These are phyloP conservation scores for Trichopria drosophilae DNA, from an alignment of 2,888 invertebrate genomes.

Conservation along the genomic window DNA sequence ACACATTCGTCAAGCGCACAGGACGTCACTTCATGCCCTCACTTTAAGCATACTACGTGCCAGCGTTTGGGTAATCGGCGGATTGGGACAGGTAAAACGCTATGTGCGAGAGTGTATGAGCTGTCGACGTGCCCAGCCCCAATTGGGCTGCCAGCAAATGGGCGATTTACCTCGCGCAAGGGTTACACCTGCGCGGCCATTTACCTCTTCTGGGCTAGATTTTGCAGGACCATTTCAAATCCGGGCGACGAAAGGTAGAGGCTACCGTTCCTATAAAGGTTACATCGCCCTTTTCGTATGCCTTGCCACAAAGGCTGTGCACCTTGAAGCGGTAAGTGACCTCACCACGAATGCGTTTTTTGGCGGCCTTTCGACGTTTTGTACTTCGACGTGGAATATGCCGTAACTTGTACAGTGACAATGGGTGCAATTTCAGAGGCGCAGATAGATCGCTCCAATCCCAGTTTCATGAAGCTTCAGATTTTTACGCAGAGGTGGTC, in stretches of 20 bases:
- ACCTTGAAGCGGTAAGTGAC: slow-evolving; percentile 13
- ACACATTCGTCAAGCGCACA: slow-evolving; percentile 6
- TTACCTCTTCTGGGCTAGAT: no score
- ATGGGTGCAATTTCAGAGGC: slow-evolving; percentile 45
- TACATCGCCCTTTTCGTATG: no score
- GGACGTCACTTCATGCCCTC: slow-evolving; percentile 5
- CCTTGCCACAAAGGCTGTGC: slow-evolving; percentile 10
- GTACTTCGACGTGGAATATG: slow-evolving; percentile 18
- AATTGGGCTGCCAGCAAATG: not conserved
- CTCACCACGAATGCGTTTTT: slow-evolving; percentile 11
- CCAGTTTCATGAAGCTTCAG: not conserved
- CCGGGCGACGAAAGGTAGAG: slow-evolving; percentile 17
- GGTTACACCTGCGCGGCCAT: no score
- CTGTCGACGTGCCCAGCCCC: not conserved
- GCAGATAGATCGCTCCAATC: no score
- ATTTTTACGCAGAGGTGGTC: slow-evolving; percentile 1
- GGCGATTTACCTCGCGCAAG: no score
- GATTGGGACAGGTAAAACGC: slow-evolving; percentile 5
- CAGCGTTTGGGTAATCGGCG: slow-evolving; percentile 14
- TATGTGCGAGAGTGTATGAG: slow-evolving; percentile 1
- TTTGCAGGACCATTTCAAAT: no score
- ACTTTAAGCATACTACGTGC: not conserved
- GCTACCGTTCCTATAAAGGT: slow-evolving; percentile 13
- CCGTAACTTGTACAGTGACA: slow-evolving; percentile 37
- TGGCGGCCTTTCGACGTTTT: slow-evolving; percentile 12